phyloP scores from a whole-genome alignment of 35 echinoderm and acorn worm species.

The Patiria miniata region DNA sequence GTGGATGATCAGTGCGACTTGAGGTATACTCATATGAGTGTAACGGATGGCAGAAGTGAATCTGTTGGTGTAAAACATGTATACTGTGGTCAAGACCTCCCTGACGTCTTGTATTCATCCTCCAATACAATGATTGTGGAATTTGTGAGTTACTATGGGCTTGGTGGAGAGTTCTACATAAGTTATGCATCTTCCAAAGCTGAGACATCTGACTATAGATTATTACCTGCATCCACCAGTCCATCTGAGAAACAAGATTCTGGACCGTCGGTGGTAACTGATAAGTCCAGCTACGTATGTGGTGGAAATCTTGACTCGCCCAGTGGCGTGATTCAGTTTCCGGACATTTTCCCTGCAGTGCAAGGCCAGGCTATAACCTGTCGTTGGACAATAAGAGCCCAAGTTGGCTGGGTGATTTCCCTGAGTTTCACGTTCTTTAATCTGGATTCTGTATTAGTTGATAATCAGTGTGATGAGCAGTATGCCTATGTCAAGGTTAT shows the following conservation, averaged over 20 bases:
- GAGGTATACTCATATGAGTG: constrained; percentile 26
- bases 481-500: constrained; percentile 5
- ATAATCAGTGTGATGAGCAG: background rate
- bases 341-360: background rate
- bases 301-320: background rate
- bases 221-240: background rate
- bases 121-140: constrained; percentile 2
- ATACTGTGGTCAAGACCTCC: constrained; percentile 33
- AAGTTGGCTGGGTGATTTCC: background rate
- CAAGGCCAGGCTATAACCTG: background rate
- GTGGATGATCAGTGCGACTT: constrained; percentile 1
- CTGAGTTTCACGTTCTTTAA: background rate
- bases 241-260: background rate
- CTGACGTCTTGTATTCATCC: background rate
- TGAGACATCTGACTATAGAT: background rate
- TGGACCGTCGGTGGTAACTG: background rate
- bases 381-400: background rate
- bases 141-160: background rate
- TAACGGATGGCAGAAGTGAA: background rate
- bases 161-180: background rate
- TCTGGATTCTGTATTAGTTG: background rate
- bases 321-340: background rate
- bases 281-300: background rate
- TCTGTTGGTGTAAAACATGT: background rate
- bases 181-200: background rate